Percentiles rank a stretch among this genome's conserved stretches.
Evolutionary conservation across 2,113 vertebrate genomes (phyloP).

Genomic region (Furnarius figulus): DNA sequence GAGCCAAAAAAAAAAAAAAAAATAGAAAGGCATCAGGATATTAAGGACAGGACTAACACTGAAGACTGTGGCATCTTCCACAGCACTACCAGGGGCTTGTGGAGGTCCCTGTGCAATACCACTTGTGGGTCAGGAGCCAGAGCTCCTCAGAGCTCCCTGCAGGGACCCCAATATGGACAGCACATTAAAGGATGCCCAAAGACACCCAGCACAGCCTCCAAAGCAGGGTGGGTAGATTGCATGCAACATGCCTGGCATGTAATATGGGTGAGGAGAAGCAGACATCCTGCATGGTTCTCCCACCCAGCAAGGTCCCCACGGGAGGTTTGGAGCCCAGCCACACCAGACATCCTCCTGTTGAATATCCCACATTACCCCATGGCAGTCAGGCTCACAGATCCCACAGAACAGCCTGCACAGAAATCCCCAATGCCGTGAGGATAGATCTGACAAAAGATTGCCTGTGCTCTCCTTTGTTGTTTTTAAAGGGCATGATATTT

Average conservation of each 20-base stretch:
- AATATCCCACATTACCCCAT: background rate
- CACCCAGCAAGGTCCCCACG: background rate
- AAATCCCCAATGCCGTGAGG: background rate
- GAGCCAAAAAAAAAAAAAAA: background rate
- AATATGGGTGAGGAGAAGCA: background rate
- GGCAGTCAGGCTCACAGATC: background rate
- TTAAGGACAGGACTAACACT: background rate
- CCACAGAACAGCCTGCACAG: conserved; percentile 13
- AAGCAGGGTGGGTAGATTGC: background rate
- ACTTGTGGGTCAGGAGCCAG: background rate
- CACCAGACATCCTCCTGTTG: background rate
- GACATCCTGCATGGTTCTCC: background rate
- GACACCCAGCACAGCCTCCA: background rate
- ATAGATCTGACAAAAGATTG: conserved; percentile 48
- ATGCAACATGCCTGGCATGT: background rate
- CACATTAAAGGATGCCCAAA: background rate
- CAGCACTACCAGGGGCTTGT: rapidly evolving
- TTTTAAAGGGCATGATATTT: conserved; percentile 67
- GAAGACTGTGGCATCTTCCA: background rate
- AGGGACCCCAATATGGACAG: background rate
- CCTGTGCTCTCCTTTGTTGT: conserved; percentile 25
- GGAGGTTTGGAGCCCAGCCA: background rate
- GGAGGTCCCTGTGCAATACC: background rate
- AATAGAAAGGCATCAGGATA: background rate
- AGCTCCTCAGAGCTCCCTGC: background rate